A percentile compares a stretch with the other conserved stretches of the same genome.
phyloP scores from a whole-genome alignment of 2,797 vertebrate genomes.

The Phaenicophaeus curvirostris region DNA sequence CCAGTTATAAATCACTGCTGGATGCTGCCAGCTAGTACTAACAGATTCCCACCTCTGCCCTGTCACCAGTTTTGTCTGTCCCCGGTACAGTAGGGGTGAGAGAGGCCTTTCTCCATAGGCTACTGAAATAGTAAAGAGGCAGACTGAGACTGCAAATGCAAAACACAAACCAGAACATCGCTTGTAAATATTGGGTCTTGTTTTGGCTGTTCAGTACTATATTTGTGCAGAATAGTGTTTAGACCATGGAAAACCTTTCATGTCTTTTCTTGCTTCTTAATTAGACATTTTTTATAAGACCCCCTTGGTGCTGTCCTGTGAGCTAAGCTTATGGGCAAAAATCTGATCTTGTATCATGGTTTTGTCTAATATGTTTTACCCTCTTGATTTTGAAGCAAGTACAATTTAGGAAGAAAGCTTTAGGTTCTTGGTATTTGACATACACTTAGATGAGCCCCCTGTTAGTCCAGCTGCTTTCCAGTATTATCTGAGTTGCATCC shows the following conservation, averaged over 20 bases:
- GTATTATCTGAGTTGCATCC: neutral
- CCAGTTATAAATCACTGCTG: neutral
- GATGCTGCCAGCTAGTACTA: neutral
- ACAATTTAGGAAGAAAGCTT: neutral
- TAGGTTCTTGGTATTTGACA: neutral
- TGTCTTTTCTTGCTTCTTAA: neutral
- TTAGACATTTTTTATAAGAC: neutral
- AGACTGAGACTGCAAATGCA: neutral
- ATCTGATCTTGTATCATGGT: neutral
- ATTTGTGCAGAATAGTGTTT: neutral
- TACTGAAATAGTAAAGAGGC: neutral
- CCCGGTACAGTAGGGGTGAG: neutral
- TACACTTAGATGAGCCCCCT: neutral
- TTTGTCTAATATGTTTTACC: neutral
- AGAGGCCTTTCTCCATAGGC: neutral
- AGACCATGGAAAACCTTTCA: neutral
- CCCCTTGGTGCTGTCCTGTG: neutral
- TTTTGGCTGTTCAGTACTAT: neutral
- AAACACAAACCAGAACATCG: neutral
- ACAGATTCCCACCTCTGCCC: neutral
- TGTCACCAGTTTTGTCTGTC: neutral
- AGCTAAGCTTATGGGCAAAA: neutral
- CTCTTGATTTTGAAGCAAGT: neutral
- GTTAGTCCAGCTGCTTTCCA: neutral
- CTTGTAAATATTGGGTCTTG: neutral